phyloP scores from a whole-genome alignment of 2,113 vertebrate species.

The Chelonoidis abingdonii region DNA sequence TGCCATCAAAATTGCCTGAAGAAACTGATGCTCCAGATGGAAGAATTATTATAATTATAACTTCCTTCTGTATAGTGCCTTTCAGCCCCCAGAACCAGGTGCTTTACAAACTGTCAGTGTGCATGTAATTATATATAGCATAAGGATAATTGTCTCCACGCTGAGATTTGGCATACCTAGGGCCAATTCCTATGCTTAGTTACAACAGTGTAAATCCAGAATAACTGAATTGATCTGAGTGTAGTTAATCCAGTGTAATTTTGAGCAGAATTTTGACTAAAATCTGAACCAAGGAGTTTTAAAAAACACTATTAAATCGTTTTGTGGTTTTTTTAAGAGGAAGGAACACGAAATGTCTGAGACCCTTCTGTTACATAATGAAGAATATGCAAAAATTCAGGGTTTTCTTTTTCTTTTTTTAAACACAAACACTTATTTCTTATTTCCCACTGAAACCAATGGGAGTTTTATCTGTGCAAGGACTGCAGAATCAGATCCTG shows the following conservation, averaged over 20 bases:
- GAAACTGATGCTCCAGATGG: neutral
- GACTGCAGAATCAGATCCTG: neutral
- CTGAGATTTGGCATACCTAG: neutral
- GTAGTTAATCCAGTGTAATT: neutral
- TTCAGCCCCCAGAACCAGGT: neutral
- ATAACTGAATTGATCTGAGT: neutral
- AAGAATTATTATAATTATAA: neutral
- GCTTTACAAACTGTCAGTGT: neutral
- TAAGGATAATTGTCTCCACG: neutral
- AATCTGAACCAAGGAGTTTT: neutral
- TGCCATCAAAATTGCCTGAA: neutral
- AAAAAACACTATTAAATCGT: neutral
- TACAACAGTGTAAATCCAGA: neutral
- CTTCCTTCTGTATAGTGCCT: neutral
- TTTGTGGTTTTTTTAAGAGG: neutral
- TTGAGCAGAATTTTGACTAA: neutral
- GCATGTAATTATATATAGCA: fast-evolving
- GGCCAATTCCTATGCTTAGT: neutral
- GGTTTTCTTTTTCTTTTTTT: neutral
- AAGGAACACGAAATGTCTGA: neutral
- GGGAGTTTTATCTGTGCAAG: neutral
- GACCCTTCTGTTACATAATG: neutral
- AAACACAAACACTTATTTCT: neutral
- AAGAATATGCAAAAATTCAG: neutral
- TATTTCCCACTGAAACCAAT: neutral